Conservation (phyloP, 92 coral and sea anemone species). For the Metridium senile region DNA sequence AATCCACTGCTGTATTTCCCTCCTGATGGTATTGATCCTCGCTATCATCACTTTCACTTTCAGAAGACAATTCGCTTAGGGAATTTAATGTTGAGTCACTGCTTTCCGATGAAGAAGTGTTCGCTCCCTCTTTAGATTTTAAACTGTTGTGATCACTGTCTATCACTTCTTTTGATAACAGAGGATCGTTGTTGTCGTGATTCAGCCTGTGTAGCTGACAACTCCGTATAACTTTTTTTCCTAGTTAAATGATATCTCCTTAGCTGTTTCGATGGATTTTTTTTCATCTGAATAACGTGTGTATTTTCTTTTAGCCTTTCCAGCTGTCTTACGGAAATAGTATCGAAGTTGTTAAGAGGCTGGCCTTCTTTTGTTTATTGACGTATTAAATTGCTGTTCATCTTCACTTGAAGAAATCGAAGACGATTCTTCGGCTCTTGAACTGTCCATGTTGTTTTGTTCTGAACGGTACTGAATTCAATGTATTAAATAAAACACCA, state of each 20-base stretch:
- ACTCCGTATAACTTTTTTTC: no score
- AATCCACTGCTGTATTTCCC: no score
- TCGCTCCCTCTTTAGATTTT: not conserved
- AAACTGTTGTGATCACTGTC: not conserved
- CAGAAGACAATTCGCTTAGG: slow-evolving; percentile 4
- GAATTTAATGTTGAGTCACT: no score
- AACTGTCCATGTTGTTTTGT: no score
- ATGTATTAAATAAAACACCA: no score
- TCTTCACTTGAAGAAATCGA: no score
- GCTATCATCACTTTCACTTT: not conserved
- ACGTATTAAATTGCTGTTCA: no score
- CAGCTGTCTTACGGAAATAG: slow-evolving; percentile 34
- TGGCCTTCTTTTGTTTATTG: no score
- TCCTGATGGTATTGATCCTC: no score
- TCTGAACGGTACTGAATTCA: no score
- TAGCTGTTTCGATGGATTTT: slow-evolving; percentile 29
- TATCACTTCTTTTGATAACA: not conserved
- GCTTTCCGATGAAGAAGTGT: not conserved
- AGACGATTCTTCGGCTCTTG: no score
- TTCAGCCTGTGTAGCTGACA: not conserved
- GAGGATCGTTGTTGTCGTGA: not conserved
- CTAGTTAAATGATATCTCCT: slow-evolving; percentile 24
- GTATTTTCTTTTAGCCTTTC: slow-evolving; percentile 26
- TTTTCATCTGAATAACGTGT: slow-evolving; percentile 21
- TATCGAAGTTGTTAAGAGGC: slow-evolving; percentile 29